Base-by-base conservation (phyloP, 2,888 invertebrate species). In the Tinea trinotella region DNA sequence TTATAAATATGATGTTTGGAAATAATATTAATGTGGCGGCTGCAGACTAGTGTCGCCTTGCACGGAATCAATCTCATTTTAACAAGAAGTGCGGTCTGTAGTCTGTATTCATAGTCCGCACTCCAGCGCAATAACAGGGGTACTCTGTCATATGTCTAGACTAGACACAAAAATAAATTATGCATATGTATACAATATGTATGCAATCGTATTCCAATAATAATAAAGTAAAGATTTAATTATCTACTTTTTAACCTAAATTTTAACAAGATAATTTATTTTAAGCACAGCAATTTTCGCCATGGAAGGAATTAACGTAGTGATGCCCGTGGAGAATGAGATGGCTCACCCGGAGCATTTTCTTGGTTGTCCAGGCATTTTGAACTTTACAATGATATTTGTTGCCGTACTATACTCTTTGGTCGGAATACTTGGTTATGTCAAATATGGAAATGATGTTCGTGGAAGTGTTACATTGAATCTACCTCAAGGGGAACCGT, bases 301-400 rank as follows among this genome's bases (percentile, higher is more conserved):
- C 6, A 98, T 99, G 90, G 99, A 99, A 81, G 97, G 96, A 24
- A 98, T 99, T 61, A 95, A 95, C 60, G 93, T 93, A 50, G 94
- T 98, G 1, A 91, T 98, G 88, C 98, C 98, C 0, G 90, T 98
- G 7, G 97, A 97, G 76, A 97, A 97, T 69, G 93, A 93, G 52
- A 97, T 98, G 97, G 87, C 86, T 36, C 90, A 90, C 15, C 96
- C 96, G 0, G 84, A 90, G 55, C 90, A 92, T 50, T 94, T 94
- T 66, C 89, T 97, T 44, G 91, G 92, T 15, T 91, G 91, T 60
- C 93, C 92, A 0, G 94, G 98, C 1, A 95, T 97, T 0, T 83
- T 98, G 0, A 96, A 95, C 62, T 87, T 90, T 0, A 94, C 95
- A 0, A 97, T 98, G 95, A 72, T 88, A 0, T 87, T 93, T 6